Evolutionary conservation across 2,888 invertebrate genomes (phyloP), one percentile per base, ranked within the genome.

Genomic region (Lasioglossum pauxillum): DNA sequence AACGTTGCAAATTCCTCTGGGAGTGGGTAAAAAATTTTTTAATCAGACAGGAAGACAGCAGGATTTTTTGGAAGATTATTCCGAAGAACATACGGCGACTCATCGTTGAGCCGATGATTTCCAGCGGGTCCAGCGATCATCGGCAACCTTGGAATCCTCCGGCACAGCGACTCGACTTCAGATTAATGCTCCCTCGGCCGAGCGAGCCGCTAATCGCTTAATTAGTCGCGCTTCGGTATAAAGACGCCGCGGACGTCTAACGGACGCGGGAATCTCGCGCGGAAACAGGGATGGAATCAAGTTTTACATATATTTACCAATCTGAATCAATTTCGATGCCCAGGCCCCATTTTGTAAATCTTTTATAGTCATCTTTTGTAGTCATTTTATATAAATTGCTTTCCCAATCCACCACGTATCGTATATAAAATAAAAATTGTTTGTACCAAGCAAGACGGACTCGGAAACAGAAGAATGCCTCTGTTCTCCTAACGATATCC

Each of bases 171-270:
- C 69, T 77, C 72, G 71, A 71, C 60, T 64, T 31, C n/a, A 69
- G 72, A 83, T 78, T 84, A 73, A 80, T 77, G 64, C 72, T 35
- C 67, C 38, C 64, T 73, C 71, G 69, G 57, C 67, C 74, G 44
- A 71, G 83, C 72, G 41, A 80, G 57, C 53, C 75, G 74, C 81
- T 88, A 88, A 90, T 86, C 88, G 84, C 83, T 90, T 86, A 88
- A 90, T 90, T 90, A 88, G 80, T 85, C 72, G 88, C 84, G 69
- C 23, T 75, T 64, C 41, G 75, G 41, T 67, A 67, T 23, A 67
- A 53, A 74, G 64, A 44, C 57, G 27, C 64, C 16, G 38, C 23
- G 49, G n/a, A 78, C 38, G 49, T 27, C 49, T 35, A 78, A 69
- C 46, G 38, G 57, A 75, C 83, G 31, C 46, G 72, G 71, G 41